Evolutionary conservation across 1,140 invertebrate species (phyloP).

Genomic region (Drosophila subobscura): DNA sequence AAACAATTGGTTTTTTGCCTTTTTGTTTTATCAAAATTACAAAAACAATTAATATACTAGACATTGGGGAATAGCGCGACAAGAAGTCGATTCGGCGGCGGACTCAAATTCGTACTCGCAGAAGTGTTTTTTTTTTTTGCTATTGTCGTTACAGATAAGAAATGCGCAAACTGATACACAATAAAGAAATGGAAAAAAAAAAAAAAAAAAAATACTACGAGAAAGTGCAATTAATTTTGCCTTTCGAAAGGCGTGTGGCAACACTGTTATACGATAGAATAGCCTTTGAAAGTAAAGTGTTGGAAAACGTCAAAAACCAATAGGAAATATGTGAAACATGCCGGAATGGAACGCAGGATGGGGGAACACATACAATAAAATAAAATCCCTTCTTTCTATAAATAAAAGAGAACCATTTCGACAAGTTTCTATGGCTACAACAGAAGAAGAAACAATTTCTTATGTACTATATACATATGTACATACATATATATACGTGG

Average conservation of each 20-base stretch:
- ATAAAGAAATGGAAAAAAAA: conserved; percentile 24
- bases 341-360: no score
- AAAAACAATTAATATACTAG: conserved; percentile 51
- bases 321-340: no score
- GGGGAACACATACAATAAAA: no score
- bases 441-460: conserved; percentile 5
- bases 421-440: neutral
- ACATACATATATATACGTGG: conserved; percentile 7
- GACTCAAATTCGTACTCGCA: conserved; percentile 14
- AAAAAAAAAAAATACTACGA: conserved; percentile 15
- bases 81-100: conserved; percentile 5
- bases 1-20: conserved; percentile 17
- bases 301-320: no score
- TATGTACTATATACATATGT: conserved; percentile 13
- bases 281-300: no score
- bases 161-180: conserved; percentile 48
- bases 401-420: neutral
- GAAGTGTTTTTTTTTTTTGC: conserved; percentile 42
- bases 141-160: conserved; percentile 48
- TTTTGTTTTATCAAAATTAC: conserved; percentile 66
- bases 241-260: conserved; percentile 9
- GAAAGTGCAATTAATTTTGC: conserved; percentile 23
- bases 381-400: no score
- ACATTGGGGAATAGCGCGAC: conserved; percentile 20
- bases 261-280: conserved; percentile 5